Base-by-base conservation (phyloP, 2,113 vertebrate species). In the Trichechus manatus region DNA sequence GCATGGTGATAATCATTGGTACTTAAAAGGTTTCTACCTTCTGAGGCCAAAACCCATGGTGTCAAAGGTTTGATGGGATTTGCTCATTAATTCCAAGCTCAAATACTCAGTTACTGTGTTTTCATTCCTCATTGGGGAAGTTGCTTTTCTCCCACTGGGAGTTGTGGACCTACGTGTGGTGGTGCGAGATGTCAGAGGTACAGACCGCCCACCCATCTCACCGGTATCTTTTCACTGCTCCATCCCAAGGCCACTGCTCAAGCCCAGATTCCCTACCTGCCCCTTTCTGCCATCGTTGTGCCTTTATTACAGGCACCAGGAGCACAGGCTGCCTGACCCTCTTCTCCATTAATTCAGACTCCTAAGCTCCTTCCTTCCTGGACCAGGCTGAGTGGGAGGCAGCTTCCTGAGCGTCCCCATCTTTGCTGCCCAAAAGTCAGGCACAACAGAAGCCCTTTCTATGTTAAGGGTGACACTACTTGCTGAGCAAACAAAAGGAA, bases 1-100 rank as follows among this genome's bases (percentile, higher is more conserved):
- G n/a, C 75, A 22, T 0, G 2, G 77, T 3, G 64, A 64, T 75
- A 39, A 85, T 87, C 50, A 25, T 2, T 33, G 89, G 29, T 2
- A 2, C 77, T 95, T 92, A 53, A 92, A 96, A 95, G 85, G 87
- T 80, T 79, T 94, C 88, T 93, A 68, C 81, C 66, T 91, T 92
- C 79, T 47, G 77, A 92, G 74, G 56, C 95, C 81, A 27, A 47
- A 96, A 64, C 93, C 89, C 31, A 1, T 3, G 42, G 75, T 88
- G 87, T 53, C 93, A 94, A 10, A 47, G 72, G 39, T 82, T 92
- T 81, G 83, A 82, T 86, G 89, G 81, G n/a, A n/a, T 81, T 50
- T 94, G 79, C 68, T 96, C 92, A 87, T 97, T 97, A 94, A 91
- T 75, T 96, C 81, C 89, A 66, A 84, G 77, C 80, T 82, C 36